A percentile compares a stretch with the other conserved stretches of the same genome.
These are phyloP conservation scores for Clarias magur DNA, from an alignment of 2,113 vertebrate genomes.

Conservation along the genomic window DNA sequence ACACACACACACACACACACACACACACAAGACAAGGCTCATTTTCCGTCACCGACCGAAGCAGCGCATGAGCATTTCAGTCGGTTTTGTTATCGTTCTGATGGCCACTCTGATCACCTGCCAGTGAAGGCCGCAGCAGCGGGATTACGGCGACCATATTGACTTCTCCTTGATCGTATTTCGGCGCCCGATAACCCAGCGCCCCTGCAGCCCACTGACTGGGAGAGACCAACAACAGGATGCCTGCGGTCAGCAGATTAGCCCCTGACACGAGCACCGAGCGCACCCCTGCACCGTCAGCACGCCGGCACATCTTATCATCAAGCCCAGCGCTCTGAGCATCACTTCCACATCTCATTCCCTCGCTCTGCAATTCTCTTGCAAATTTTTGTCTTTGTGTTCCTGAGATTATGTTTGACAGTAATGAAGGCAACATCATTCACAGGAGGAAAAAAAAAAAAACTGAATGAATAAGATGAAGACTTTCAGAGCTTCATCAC, in stretches of 20 bases:
- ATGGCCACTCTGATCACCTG: conserved; percentile 46
- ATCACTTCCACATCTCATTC: neutral
- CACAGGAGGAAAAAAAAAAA: neutral
- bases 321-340: conserved; percentile 45
- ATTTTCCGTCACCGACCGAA: neutral
- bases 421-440: conserved; percentile 49
- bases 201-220: conserved; percentile 28
- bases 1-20: neutral
- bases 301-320: conserved; percentile 53
- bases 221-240: conserved; percentile 24
- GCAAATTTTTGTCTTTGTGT: neutral
- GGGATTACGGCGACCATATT: conserved; percentile 44
- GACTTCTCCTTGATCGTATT: conserved; percentile 58
- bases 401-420: conserved; percentile 53
- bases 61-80: neutral
- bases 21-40: neutral
- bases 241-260: conserved; percentile 59
- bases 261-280: conserved; percentile 30
- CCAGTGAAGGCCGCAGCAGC: conserved; percentile 52
- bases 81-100: conserved; percentile 19
- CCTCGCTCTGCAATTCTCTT: neutral
- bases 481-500: conserved; percentile 9
- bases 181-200: conserved; percentile 54
- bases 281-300: conserved; percentile 55
- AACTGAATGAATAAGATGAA: neutral